Base-by-base conservation (phyloP, 2,888 invertebrate genomes). In the Eumerus sabulonum region DNA sequence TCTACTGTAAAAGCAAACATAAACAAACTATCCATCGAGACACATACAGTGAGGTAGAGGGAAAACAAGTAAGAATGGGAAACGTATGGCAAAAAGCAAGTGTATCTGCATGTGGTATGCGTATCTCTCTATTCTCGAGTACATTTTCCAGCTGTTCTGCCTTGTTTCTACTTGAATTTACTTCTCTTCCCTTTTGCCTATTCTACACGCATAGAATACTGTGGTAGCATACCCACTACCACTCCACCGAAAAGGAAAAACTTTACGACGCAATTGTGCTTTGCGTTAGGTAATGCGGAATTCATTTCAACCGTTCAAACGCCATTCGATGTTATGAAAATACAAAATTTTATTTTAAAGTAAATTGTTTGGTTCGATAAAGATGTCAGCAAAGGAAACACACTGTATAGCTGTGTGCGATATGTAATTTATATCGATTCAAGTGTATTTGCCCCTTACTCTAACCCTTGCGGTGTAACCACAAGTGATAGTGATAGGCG, bases 91-190 rank as follows among this genome's bases (percentile, higher is more conserved):
- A 66, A 45, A 63, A 72, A 64, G 59, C 57, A 72, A 72, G 47
- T 50, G 19, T 48, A 50, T 50, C 19, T 19, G 18, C 59, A 36
- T 35, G 38, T 54, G 17, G 1, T n/a, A n/a, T 27, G 9, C 19
- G n/a, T n/a, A n/a, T n/a, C n/a, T n/a, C n/a, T n/a, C n/a, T n/a
- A n/a, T n/a, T n/a, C n/a, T n/a, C n/a, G n/a, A n/a, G n/a, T n/a
- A n/a, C n/a, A n/a, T 36, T 38, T 16, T 38, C 64, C 76, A 76
- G 76, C 76, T 76, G 76, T 76, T 76, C 60, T 18, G 17, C 27
- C 64, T 59, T 64, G 53, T 68, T 51, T 50, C 27, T 53, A 38
- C 63, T 63, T 67, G 27, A 2, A n/a, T 40, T 44, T 3, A 12
- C 50, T 27, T n/a, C 17, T 11, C 14, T 50, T 19, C 45, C 13